phyloP scores from a whole-genome alignment of 2,113 vertebrate species.

The Pandion haliaetus region DNA sequence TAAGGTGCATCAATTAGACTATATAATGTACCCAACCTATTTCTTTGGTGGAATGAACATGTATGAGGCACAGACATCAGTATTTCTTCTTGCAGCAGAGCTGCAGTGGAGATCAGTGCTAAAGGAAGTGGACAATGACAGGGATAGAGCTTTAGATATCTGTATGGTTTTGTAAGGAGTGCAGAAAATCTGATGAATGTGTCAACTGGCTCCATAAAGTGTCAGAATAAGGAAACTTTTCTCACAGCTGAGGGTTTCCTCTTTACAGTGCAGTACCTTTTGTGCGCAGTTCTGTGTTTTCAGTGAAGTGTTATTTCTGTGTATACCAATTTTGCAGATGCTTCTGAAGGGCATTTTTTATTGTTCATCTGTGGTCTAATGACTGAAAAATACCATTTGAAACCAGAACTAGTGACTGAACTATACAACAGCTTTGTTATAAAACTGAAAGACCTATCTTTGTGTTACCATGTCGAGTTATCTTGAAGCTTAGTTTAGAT shows the following conservation, averaged over 20 bases:
- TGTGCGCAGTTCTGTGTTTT: not conserved
- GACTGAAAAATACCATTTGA: not conserved
- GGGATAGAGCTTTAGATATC: not conserved
- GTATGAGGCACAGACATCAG: not conserved
- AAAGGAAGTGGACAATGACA: not conserved
- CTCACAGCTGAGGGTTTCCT: not conserved
- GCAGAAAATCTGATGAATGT: not conserved
- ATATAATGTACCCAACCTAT: not conserved
- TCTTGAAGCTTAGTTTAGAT: not conserved
- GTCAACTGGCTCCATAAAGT: not conserved
- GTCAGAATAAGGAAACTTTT: not conserved
- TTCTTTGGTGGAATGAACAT: not conserved
- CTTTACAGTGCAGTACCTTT: not conserved
- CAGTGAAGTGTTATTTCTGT: not conserved
- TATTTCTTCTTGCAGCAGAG: not conserved
- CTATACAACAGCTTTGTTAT: not conserved
- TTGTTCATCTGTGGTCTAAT: not conserved
- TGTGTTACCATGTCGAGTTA: not conserved
- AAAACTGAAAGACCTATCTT: not conserved
- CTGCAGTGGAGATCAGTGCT: not conserved
- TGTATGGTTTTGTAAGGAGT: not conserved
- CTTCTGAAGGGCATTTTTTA: not conserved
- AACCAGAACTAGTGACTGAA: not conserved
- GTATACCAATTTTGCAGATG: accelerated
- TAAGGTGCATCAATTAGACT: not conserved